Percentiles rank a stretch among this genome's conserved stretches.
These are phyloP conservation scores for Callaeas wilsoni DNA, from an alignment of 2,113 vertebrate genomes.

Conservation along the genomic window DNA sequence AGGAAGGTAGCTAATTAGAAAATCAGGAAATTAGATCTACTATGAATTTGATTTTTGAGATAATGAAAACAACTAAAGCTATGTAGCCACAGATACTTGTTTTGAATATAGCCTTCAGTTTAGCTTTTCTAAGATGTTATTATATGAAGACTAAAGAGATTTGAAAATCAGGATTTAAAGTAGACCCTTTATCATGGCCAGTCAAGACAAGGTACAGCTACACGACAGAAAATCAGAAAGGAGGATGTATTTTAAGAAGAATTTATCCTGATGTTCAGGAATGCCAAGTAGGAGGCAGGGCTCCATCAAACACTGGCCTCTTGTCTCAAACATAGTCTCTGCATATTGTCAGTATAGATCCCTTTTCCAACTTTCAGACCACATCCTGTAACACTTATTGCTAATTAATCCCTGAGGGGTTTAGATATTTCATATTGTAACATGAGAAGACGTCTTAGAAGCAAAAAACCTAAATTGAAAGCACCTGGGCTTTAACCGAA, in stretches of 20 bases:
- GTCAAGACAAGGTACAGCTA: neutral
- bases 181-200: neutral
- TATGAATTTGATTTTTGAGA: neutral
- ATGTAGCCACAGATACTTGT: neutral
- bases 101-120: neutral
- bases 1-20: neutral
- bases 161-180: neutral
- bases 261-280: neutral
- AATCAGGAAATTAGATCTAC: neutral
- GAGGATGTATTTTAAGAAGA: neutral
- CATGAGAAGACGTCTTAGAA: neutral
- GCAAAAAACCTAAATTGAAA: neutral
- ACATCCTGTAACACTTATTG: neutral
- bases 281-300: neutral
- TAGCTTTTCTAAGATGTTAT: neutral
- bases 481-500: neutral
- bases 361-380: neutral
- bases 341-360: neutral
- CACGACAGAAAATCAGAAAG: neutral
- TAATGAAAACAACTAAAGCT: neutral
- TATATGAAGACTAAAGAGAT: neutral
- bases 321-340: neutral
- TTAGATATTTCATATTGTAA: slow-evolving; percentile 20
- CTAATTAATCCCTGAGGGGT: slow-evolving; percentile 21
- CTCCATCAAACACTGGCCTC: neutral